A percentile compares a stretch with the other conserved stretches of the same genome.
phyloP scores from a whole-genome alignment of 2,888 invertebrate genomes.

The Syrista parreyssii region DNA sequence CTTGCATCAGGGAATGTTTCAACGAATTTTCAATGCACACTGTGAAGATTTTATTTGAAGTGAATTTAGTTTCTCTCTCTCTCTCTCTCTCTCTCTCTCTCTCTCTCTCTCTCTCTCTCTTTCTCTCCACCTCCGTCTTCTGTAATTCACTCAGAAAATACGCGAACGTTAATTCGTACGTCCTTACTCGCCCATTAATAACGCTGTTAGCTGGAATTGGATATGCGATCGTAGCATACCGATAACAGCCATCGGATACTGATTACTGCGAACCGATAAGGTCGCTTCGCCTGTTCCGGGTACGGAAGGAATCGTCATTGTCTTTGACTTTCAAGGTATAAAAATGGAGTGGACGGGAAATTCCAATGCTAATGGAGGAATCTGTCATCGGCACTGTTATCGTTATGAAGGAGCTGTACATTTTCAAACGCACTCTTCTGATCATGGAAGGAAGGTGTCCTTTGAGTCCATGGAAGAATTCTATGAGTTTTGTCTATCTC shows the following conservation, averaged over 20 bases:
- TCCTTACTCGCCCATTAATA: neutral
- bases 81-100: neutral
- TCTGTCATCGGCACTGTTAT: neutral
- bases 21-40: neutral
- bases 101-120: neutral
- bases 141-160: neutral
- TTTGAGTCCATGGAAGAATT: neutral
- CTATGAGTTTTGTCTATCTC: neutral
- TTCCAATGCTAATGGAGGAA: neutral
- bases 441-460: neutral
- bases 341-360: neutral
- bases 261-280: neutral
- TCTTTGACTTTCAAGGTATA: neutral
- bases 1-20: neutral
- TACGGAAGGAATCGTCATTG: neutral
- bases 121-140: too few species aligned
- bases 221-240: neutral
- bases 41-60: neutral
- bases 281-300: neutral
- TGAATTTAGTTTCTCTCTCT: neutral
- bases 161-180: neutral
- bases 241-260: neutral
- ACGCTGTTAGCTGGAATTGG: neutral
- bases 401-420: neutral
- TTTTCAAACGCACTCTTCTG: neutral